Base-by-base conservation (phyloP, 2,797 vertebrate genomes). In the Tenualosa thibaudeaui region DNA sequence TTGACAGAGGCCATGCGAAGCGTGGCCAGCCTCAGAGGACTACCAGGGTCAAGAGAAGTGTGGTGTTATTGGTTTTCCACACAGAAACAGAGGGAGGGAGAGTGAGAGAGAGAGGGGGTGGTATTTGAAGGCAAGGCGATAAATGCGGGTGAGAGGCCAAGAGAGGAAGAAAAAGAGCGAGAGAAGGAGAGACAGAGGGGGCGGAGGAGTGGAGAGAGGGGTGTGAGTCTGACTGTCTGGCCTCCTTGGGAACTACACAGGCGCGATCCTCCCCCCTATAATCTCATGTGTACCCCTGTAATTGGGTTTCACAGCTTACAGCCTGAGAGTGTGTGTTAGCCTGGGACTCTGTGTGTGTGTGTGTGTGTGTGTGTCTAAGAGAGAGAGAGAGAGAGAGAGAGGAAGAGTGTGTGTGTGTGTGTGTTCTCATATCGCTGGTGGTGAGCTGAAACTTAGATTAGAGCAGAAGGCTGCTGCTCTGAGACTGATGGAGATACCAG, bases 51-150 rank as follows among this genome's bases (percentile, higher is more conserved):
- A 91, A 94, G 93, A 95, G 91, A 94, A 94, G 92, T 92, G 91
- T 90, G 89, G 88, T 90, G 91, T 93, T 95, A 95, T 95, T 95
- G 93, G 93, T 94, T 94, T 94, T 92, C 17, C 56, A n/a, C 56
- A 58, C 56, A 58, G 24, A 62, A 12, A 83, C 50, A 75, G 46
- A 43, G 17, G 49, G 84, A 84, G 81, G 87, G 60, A 71, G 83
- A 87, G 22, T 81, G 88, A 89, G 85, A 84, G 88, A 82, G 65
- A 24, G 84, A 19, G 22, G 0, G 15, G 19, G 22, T 4, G 50
- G n/a, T 31, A 31, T 31, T 31, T 31, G 0, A 53, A 81, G 9
- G 26, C 53, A n/a, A 40, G 83, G 53, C 81, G 6, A 46, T 13
- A 19, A 13, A 53, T 53, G 51, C 3, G 51, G 51, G 51, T 15